These are phyloP conservation scores for Rhyacophila brunnea DNA, from an alignment of 1,140 invertebrate species.

Conservation along the genomic window DNA sequence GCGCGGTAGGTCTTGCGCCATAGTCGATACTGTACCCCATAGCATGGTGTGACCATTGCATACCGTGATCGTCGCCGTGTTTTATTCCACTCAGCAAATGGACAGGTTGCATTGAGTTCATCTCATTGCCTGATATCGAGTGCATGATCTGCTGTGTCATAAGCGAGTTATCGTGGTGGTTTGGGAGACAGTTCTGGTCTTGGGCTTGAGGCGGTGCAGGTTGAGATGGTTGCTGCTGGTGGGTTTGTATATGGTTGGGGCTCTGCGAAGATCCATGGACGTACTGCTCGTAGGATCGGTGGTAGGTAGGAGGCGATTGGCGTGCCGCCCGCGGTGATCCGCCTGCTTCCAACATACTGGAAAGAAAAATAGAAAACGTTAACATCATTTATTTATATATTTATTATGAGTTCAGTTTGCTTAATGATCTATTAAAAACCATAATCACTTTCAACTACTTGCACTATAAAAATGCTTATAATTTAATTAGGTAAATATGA, in stretches of 20 bases:
- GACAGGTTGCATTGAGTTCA: slow-evolving; percentile 14
- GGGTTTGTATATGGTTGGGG: slow-evolving; percentile 42
- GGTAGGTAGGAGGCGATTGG: slow-evolving; percentile 49
- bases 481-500: too few relatives aligned
- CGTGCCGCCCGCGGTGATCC: slow-evolving; percentile 45
- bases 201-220: neutral
- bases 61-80: slow-evolving; percentile 20
- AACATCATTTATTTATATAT: too few relatives aligned
- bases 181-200: neutral
- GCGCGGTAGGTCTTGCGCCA: slow-evolving; percentile 42
- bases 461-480: too few relatives aligned
- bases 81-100: slow-evolving; percentile 27
- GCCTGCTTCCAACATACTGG: slow-evolving; percentile 52
- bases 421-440: too few relatives aligned
- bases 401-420: too few relatives aligned
- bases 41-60: slow-evolving; percentile 38
- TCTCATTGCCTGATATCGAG: neutral
- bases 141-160: slow-evolving; percentile 27
- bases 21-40: slow-evolving; percentile 50
- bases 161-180: slow-evolving; percentile 20
- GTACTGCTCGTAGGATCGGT: slow-evolving; percentile 53
- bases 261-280: slow-evolving; percentile 52
- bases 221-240: neutral
- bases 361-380: too few relatives aligned
- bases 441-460: too few relatives aligned